Evolutionary conservation across 53 echinoderm and acorn worm species (phyloP).

Genomic region (Patiria pectinifera): DNA sequence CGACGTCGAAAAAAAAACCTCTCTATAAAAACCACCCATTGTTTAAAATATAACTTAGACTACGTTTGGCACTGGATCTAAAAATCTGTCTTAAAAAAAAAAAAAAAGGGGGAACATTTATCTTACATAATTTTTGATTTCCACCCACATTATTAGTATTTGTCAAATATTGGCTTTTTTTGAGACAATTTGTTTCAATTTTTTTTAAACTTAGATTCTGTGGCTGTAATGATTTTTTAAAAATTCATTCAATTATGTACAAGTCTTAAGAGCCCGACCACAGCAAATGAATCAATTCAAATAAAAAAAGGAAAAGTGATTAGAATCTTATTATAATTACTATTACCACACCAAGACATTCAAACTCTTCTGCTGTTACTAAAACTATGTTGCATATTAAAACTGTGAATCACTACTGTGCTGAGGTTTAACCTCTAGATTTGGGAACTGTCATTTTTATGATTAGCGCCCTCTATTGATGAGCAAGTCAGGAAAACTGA

Average conservation of each 20-base stretch:
- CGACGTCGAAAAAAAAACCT: not conserved
- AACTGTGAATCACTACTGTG: not conserved
- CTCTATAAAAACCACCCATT: not conserved
- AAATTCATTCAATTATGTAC: slow-evolving; percentile 62
- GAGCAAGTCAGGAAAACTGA: not conserved
- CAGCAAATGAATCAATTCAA: slow-evolving; percentile 40
- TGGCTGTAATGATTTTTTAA: slow-evolving; percentile 12
- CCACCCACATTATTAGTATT: not conserved
- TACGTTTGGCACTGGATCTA: slow-evolving; percentile 57
- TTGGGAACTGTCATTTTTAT: not conserved
- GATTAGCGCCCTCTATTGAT: slow-evolving; percentile 49
- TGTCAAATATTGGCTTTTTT: slow-evolving; percentile 33
- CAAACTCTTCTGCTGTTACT: not conserved
- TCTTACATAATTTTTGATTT: not conserved
- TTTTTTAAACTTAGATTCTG: slow-evolving; percentile 24
- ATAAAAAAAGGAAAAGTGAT: not conserved
- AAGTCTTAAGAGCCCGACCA: slow-evolving; percentile 51
- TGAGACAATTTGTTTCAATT: not conserved
- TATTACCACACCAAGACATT: slow-evolving; percentile 1
- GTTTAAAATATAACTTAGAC: not conserved
- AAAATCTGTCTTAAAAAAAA: not conserved
- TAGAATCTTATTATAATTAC: not conserved
- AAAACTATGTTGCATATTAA: slow-evolving; percentile 8
- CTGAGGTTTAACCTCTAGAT: not conserved
- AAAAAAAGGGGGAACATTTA: not conserved